Percentiles rank a stretch among this genome's conserved stretches.
Conservation (phyloP, 2,797 vertebrate species). For the Euphonia xanthogaster region DNA sequence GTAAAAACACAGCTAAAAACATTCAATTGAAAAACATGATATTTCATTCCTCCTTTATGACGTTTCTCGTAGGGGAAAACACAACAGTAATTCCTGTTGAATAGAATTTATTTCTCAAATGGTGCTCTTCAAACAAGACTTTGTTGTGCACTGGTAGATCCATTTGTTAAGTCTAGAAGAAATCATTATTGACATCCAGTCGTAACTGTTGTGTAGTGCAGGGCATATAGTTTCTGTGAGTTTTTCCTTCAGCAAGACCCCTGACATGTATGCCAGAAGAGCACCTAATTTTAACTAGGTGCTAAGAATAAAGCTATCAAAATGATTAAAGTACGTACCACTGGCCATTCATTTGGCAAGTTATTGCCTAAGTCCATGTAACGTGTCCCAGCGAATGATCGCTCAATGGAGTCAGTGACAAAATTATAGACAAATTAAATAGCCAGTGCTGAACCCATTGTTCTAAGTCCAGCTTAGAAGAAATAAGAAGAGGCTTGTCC, state of each 20-base stretch:
- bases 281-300: neutral
- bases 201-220: neutral
- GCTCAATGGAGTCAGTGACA: neutral
- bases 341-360: neutral
- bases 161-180: neutral
- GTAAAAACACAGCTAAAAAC: neutral
- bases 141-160: neutral
- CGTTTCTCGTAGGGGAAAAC: neutral
- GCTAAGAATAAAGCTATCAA: neutral
- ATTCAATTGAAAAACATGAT: neutral
- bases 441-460: neutral
- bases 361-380: neutral
- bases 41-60: neutral
- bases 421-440: neutral
- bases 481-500: neutral
- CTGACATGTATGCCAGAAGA: neutral
- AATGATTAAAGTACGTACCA: neutral
- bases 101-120: neutral
- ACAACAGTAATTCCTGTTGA: rapidly evolving
- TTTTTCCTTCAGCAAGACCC: neutral
- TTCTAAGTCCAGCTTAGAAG: neutral
- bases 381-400: neutral
- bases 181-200: neutral
- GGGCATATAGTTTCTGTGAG: neutral
- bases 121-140: neutral